Percentiles rank a stretch among this genome's conserved stretches.
phyloP scores from a whole-genome alignment of 2,113 vertebrate genomes.

The Labrus mixtus region DNA sequence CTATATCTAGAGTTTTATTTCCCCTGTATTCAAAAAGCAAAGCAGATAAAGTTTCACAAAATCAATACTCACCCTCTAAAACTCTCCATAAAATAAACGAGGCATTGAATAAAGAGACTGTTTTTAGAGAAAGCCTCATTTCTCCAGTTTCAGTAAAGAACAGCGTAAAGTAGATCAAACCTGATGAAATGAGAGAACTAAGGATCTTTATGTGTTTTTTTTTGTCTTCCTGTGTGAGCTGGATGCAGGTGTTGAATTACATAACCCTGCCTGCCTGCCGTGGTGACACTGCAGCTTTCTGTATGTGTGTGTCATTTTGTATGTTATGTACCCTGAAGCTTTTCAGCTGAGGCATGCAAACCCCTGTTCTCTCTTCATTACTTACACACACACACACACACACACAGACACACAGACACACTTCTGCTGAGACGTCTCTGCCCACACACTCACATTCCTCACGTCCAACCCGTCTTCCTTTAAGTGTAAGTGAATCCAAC shows the following conservation, averaged over 20 bases:
- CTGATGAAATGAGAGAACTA: neutral
- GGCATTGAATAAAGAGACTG: neutral
- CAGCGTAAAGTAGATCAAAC: neutral
- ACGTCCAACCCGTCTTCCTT: neutral
- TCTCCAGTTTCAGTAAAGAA: neutral
- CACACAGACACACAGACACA: no score
- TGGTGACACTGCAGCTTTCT: constrained; percentile 55
- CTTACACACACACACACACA: neutral
- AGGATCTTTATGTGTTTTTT: neutral
- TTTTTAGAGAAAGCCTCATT: neutral
- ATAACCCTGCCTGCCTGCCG: constrained; percentile 15
- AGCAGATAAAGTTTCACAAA: neutral
- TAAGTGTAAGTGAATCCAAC: constrained; percentile 32
- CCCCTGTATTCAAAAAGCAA: constrained; percentile 7
- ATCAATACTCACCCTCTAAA: neutral
- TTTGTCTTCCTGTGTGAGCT: neutral
- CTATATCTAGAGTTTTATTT: neutral
- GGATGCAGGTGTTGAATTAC: constrained; percentile 50
- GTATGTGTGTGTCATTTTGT: constrained; percentile 8
- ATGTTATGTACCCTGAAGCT: constrained; percentile 9
- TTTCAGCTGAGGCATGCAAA: constrained; percentile 20
- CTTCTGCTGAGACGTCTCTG: constrained; percentile 23
- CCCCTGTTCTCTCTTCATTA: constrained; percentile 8
- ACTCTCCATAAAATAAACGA: constrained; percentile 1
- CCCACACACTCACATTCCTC: constrained; percentile 38